Conservation (phyloP, 2,113 vertebrate genomes). For the Nymphicus hollandicus region DNA sequence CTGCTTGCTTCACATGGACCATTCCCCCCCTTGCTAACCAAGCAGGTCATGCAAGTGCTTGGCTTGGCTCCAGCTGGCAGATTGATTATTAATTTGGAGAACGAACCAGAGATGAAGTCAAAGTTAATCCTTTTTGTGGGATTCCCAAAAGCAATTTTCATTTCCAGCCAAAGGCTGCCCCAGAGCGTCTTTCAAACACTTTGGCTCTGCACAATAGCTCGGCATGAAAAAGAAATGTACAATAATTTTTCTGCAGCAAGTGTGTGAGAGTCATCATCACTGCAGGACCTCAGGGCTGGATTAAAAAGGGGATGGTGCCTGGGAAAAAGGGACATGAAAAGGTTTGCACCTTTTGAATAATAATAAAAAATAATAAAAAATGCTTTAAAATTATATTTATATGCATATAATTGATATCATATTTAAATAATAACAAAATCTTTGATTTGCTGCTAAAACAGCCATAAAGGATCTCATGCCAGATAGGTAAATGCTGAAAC, state of each 20-base stretch:
- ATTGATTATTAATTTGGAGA: conserved; percentile 69
- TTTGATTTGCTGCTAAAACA: neutral
- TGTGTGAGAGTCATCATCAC: neutral
- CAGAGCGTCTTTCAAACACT: conserved; percentile 10
- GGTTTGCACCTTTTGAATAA: neutral
- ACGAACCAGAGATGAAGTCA: conserved; percentile 54
- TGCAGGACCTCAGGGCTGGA: neutral
- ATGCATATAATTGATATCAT: neutral
- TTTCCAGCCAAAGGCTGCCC: conserved; percentile 57
- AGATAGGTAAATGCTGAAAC: neutral
- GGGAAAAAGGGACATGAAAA: neutral
- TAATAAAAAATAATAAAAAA: neutral
- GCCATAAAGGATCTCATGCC: neutral
- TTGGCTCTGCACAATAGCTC: neutral
- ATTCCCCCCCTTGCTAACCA: neutral
- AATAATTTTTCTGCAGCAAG: neutral
- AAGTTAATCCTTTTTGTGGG: conserved; percentile 67
- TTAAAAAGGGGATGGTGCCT: neutral
- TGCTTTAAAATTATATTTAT: neutral
- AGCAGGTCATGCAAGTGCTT: conserved; percentile 1
- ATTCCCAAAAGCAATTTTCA: conserved; percentile 70
- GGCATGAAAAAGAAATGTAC: neutral
- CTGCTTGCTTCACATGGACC: neutral
- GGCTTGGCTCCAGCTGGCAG: conserved; percentile 29
- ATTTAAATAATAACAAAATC: neutral